A percentile compares a stretch with the other conserved stretches of the same genome.
phyloP scores from a whole-genome alignment of 2,888 invertebrate species.

The Serrognathus titanus region DNA sequence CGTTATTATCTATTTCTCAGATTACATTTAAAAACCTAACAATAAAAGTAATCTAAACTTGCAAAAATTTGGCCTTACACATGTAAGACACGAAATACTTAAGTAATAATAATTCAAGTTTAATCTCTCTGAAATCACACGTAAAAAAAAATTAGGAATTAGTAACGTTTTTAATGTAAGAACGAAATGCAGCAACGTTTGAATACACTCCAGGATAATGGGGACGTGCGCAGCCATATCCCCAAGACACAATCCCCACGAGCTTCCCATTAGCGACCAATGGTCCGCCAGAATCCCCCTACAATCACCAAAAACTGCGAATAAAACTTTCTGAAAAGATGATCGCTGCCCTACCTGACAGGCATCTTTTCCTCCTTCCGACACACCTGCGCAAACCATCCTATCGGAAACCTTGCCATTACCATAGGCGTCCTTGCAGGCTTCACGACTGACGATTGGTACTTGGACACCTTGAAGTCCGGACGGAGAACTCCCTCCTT shows the following conservation, averaged over 20 bases:
- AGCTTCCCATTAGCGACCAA: slow-evolving; percentile 51
- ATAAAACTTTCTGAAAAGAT: background rate
- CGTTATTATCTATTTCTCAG: too few species aligned
- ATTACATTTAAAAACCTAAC: too few species aligned
- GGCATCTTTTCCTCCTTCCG: slow-evolving; percentile 21
- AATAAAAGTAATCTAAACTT: too few species aligned
- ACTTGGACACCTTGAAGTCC: slow-evolving; percentile 20
- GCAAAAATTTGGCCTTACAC: too few species aligned
- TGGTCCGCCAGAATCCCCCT: slow-evolving; percentile 72
- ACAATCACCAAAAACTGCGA: background rate
- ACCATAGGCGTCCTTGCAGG: slow-evolving; percentile 17
- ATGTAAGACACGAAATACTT: too few species aligned
- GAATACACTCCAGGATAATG: background rate
- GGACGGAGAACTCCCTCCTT: slow-evolving; percentile 10
- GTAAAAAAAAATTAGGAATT: too few species aligned
- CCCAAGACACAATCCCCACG: background rate
- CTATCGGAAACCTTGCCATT: slow-evolving; percentile 12
- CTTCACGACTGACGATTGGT: slow-evolving; percentile 16
- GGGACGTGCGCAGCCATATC: background rate
- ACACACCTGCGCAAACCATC: slow-evolving; percentile 28
- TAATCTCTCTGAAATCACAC: too few species aligned
- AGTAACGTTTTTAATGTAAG: background rate
- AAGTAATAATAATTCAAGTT: too few species aligned
- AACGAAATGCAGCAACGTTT: background rate
- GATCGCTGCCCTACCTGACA: slow-evolving; percentile 17